A percentile compares a stretch with the other conserved stretches of the same genome.
Conservation (phyloP, 2,888 invertebrate genomes). For the Villa cingulata region DNA sequence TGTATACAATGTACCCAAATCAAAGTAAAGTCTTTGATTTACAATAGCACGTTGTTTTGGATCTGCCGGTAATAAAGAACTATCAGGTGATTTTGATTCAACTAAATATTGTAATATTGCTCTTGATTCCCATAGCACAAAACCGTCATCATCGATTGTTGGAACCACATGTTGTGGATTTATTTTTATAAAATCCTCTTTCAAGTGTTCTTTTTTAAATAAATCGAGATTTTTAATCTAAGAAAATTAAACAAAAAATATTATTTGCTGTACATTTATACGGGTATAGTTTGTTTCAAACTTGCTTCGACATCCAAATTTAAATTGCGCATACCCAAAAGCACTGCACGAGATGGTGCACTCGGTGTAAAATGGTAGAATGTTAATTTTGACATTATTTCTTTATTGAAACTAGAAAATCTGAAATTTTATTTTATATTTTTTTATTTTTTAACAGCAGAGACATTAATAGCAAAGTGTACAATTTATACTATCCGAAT, state of each 20-base stretch:
- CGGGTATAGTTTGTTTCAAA: not conserved
- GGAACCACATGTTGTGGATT: constrained; percentile 57
- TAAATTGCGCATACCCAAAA: constrained; percentile 44
- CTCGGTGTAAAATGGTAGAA: constrained; percentile 49
- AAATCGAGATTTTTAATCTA: constrained; percentile 40
- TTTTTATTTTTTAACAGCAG: too few species aligned
- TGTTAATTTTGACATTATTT: constrained; percentile 20
- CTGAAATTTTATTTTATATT: too few species aligned
- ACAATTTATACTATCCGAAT: too few species aligned
- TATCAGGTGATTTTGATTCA: constrained; percentile 40
- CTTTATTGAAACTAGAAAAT: too few species aligned
- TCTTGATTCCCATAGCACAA: constrained; percentile 52
- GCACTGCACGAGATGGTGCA: constrained; percentile 47
- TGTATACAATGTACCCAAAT: constrained; percentile 47
- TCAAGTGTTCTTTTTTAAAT: constrained; percentile 44
- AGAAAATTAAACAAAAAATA: not conserved
- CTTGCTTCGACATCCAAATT: constrained; percentile 40
- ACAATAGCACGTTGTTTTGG: constrained; percentile 42
- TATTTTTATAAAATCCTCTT: constrained; percentile 43
- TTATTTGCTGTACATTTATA: not conserved
- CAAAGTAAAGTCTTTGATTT: constrained; percentile 49
- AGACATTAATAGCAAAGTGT: too few species aligned
- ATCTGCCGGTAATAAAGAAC: constrained; percentile 47
- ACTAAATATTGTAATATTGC: constrained; percentile 51
- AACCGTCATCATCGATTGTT: constrained; percentile 52